Base-by-base conservation (phyloP, 2,888 invertebrate genomes). In the Ochlodes sylvanus region DNA sequence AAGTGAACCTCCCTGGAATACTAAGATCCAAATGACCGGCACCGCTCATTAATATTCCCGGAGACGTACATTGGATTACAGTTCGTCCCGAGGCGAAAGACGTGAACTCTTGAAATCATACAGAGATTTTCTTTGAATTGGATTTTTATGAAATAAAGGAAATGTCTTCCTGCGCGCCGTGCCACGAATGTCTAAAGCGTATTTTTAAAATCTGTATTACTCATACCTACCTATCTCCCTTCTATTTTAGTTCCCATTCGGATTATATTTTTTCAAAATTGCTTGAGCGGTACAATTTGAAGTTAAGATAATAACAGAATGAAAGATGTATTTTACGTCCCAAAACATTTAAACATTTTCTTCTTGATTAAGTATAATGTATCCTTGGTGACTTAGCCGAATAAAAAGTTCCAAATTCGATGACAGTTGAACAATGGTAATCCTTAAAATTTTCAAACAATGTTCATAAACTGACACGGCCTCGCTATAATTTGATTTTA, bases 31-130 rank as follows among this genome's bases (percentile, higher is more conserved):
- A 71, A 71, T 71, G 71, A 71, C 69, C 69, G 68, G 62, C 67
- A 64, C 44, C 64, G 56, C 64, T 71, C 71, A 71, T 71, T 71
- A 71, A 71, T 71, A 71, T 71, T 71, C 71, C 52, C 52, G 69
- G 54, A 69, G 62, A 69, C 68, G 68, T 68, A 70, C 67, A 67
- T 70, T 63, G 70, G 70, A 71, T 69, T 68, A 68, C 68, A 68
- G 68, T 68, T 68, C 47, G 62, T 62, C 68, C 65, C 71, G 69
- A 60, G 63, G 60, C 63, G 65, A 63, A 63, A 69, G 70, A 79
- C 77, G 75, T 71, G 72, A 69, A 79, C 79, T 80, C 77, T 79
- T 77, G 75, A 77, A 78, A 75, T 77, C 78, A 79, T 75, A 74
- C 71, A 71, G 70, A 63, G 73, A 80, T 77, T 77, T 66, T 79